phyloP scores from a whole-genome alignment of 2,888 invertebrate genomes.

The Synanthedon formicaeformis region DNA sequence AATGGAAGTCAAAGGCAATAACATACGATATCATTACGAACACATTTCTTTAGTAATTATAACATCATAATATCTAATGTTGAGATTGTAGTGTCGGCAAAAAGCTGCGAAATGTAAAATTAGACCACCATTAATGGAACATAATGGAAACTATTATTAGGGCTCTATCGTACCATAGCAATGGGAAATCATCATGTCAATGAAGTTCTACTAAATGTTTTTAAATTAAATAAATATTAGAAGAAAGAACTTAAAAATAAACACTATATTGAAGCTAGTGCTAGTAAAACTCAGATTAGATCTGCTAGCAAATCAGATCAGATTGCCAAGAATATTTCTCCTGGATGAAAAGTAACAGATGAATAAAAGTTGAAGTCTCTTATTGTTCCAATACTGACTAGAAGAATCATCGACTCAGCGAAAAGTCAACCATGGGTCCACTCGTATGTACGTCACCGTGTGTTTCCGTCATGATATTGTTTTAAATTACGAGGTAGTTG shows the following conservation, averaged over 20 bases:
- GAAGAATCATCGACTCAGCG: conserved; percentile 37
- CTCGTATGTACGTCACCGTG: conserved; percentile 37
- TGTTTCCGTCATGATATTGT: conserved; percentile 46
- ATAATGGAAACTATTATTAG: neutral
- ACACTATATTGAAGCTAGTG: neutral
- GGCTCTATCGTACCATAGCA: too few species aligned
- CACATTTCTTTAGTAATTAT: conserved; percentile 56
- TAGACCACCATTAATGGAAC: conserved; percentile 43
- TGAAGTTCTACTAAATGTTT: too few species aligned
- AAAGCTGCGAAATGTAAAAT: conserved; percentile 63
- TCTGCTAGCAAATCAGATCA: too few species aligned
- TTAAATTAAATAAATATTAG: too few species aligned
- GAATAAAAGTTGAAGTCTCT: conserved; percentile 2
- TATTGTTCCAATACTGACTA: conserved; percentile 65
- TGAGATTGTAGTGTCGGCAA: conserved; percentile 63
- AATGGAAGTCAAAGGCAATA: conserved; percentile 42
- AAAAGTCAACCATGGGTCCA: conserved; percentile 31
- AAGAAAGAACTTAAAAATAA: too few species aligned
- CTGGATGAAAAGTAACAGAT: too few species aligned
- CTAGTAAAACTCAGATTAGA: conserved; percentile 18
- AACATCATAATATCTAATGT: conserved; percentile 46
- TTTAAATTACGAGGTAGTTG: conserved; percentile 68
- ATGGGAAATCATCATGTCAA: too few species aligned
- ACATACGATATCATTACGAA: conserved; percentile 52
- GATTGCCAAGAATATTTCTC: too few species aligned